Percentiles rank a stretch among this genome's conserved stretches.
phyloP scores from a whole-genome alignment of 2,113 vertebrate genomes.

The Lasiurus borealis region DNA sequence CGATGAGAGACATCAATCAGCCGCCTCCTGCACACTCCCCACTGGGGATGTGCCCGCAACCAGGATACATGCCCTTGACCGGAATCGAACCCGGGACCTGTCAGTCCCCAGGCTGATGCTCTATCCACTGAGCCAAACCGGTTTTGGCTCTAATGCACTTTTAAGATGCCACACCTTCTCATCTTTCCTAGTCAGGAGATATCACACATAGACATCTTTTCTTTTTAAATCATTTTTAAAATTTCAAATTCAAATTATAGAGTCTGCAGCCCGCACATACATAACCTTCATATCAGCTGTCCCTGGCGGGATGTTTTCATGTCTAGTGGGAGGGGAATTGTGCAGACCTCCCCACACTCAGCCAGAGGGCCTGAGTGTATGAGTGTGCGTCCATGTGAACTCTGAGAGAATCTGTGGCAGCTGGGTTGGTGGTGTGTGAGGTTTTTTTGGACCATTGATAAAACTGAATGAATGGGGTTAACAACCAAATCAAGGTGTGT shows the following conservation, averaged over 20 bases:
- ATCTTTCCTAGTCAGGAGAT: constrained; percentile 22
- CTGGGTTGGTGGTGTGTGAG: not conserved
- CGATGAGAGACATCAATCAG: too few relatives aligned
- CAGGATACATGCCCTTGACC: too few relatives aligned
- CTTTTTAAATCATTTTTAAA: not conserved
- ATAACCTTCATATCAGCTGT: not conserved
- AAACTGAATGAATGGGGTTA: not conserved
- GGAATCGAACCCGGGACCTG: too few relatives aligned
- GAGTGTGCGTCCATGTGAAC: not conserved
- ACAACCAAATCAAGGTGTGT: not conserved
- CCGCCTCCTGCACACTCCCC: too few relatives aligned
- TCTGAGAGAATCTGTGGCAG: not conserved
- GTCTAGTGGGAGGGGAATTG: not conserved
- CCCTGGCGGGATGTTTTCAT: not conserved
- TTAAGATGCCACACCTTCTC: constrained; percentile 39
- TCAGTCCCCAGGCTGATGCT: too few relatives aligned
- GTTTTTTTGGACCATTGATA: not conserved
- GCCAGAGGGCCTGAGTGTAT: not conserved
- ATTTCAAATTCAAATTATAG: constrained; percentile 27
- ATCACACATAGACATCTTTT: not conserved
- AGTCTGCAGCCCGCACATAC: not conserved
- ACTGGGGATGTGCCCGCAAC: too few relatives aligned
- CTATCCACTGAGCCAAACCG: too few relatives aligned
- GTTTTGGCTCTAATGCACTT: too few relatives aligned
- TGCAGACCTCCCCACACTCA: not conserved